Conservation (phyloP, 53 echinoderm and acorn worm genomes). For the Echinarachnius parma region DNA sequence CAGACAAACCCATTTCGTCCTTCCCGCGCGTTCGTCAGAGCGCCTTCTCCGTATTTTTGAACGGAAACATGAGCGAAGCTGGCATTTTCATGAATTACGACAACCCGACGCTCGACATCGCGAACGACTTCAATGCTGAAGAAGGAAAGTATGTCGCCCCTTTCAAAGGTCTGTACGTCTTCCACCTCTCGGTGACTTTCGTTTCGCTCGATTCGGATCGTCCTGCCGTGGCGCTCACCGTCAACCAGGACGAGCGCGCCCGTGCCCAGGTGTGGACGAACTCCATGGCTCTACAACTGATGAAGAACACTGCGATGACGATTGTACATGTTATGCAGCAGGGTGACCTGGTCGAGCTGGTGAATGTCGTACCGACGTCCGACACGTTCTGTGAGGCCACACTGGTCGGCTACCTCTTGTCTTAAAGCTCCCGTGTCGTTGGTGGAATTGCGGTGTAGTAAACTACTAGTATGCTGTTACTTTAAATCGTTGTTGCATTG, state of each 20-base stretch:
- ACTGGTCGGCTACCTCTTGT: slow-evolving; percentile 10
- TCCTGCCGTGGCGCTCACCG: slow-evolving; percentile 5
- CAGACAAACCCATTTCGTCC: slow-evolving; percentile 21
- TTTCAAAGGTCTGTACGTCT: slow-evolving; percentile 12
- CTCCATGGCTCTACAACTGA: too few species aligned
- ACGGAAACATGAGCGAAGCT: background rate
- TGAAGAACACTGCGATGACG: background rate
- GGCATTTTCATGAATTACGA: background rate
- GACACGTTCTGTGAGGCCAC: background rate
- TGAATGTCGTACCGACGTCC: background rate
- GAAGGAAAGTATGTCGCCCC: background rate
- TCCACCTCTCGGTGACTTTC: slow-evolving; percentile 30
- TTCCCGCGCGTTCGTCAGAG: slow-evolving; percentile 22
- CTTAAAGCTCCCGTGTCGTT: too few species aligned
- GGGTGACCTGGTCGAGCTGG: slow-evolving; percentile 4
- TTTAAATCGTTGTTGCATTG: too few species aligned
- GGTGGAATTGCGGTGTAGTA: too few species aligned
- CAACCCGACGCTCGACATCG: slow-evolving; percentile 5
- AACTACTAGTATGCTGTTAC: too few species aligned
- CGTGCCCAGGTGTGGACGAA: background rate
- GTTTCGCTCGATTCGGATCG: background rate
- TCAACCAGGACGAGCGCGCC: background rate
- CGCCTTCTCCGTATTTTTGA: slow-evolving; percentile 6
- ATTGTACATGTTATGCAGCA: background rate
- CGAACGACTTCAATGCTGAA: slow-evolving; percentile 3